Percentiles rank a stretch among this genome's conserved stretches.
Evolutionary conservation across 1,140 invertebrate genomes (phyloP).

Genomic region (Diorhabda sublineata): DNA sequence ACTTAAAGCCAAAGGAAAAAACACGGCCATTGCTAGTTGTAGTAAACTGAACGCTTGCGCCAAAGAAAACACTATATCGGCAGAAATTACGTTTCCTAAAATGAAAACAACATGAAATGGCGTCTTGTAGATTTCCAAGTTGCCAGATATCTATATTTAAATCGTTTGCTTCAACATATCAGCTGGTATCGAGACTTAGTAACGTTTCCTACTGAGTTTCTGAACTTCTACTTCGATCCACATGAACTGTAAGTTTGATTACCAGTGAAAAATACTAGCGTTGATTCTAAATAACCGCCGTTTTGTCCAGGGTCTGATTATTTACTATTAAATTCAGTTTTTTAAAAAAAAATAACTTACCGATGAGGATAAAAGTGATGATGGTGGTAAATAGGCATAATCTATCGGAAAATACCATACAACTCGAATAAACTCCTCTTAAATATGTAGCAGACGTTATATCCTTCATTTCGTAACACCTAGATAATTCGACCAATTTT

Average conservation of each 20-base stretch:
- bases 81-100: slow-evolving; percentile 59
- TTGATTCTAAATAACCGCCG: no score
- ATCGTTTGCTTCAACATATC: slow-evolving; percentile 1
- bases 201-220: no score
- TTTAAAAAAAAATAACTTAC: neutral
- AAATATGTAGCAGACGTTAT: slow-evolving; percentile 67
- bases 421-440: slow-evolving; percentile 64
- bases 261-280: no score
- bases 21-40: slow-evolving; percentile 60
- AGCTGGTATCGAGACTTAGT: no score
- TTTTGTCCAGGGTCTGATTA: no score
- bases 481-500: slow-evolving; percentile 51
- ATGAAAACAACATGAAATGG: neutral
- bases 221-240: no score
- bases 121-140: no score
- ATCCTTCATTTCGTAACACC: slow-evolving; percentile 62
- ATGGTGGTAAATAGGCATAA: slow-evolving; percentile 70
- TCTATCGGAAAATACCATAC: slow-evolving; percentile 69
- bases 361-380: slow-evolving; percentile 62
- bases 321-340: no score
- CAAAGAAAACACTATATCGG: slow-evolving; percentile 67
- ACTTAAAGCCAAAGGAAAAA: slow-evolving; percentile 69
- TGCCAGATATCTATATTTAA: neutral
- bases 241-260: no score
- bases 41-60: slow-evolving; percentile 67